Percentiles rank a stretch among this genome's conserved stretches.
phyloP scores from a whole-genome alignment of 2,888 invertebrate species.

The Auanema sp. region DNA sequence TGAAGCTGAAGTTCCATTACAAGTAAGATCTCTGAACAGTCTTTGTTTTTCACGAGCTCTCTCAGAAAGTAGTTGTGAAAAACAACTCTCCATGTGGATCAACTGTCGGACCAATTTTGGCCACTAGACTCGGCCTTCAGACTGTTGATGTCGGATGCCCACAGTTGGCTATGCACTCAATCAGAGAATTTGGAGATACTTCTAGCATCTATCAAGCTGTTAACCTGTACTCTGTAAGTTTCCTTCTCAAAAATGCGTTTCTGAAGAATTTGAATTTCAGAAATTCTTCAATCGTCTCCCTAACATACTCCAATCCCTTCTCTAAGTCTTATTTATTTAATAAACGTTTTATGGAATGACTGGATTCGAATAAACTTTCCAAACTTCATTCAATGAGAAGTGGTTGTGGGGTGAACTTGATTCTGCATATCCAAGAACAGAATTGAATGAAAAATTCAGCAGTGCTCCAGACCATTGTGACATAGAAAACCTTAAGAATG shows the following conservation, averaged over 20 bases:
- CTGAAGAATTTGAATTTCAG: constrained; percentile 13
- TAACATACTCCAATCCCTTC: constrained; percentile 15
- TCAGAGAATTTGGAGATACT: constrained; percentile 67
- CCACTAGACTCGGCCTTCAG: constrained; percentile 67
- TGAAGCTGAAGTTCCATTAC: constrained; percentile 66
- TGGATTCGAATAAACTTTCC: background rate
- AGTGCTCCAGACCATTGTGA: too few relatives aligned
- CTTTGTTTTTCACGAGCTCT: too few relatives aligned
- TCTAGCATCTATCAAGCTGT: constrained; percentile 66
- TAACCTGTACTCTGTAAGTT: constrained; percentile 65
- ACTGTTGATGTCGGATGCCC: constrained; percentile 68
- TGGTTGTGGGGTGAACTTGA: too few relatives aligned
- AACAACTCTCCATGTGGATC: constrained; percentile 69
- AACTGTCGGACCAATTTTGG: constrained; percentile 69
- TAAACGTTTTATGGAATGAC: background rate
- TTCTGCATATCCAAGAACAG: too few relatives aligned
- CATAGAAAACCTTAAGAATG: too few relatives aligned
- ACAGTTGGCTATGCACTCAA: constrained; percentile 69
- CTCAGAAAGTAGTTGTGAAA: constrained; percentile 66
- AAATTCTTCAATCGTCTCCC: constrained; percentile 34
- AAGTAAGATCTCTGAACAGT: constrained; percentile 56
- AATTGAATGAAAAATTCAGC: too few relatives aligned
- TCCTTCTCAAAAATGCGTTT: background rate
- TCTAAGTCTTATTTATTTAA: constrained; percentile 4
- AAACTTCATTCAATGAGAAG: background rate